Conservation (phyloP, 2,888 invertebrate genomes). For the Coenonympha glycerion region DNA sequence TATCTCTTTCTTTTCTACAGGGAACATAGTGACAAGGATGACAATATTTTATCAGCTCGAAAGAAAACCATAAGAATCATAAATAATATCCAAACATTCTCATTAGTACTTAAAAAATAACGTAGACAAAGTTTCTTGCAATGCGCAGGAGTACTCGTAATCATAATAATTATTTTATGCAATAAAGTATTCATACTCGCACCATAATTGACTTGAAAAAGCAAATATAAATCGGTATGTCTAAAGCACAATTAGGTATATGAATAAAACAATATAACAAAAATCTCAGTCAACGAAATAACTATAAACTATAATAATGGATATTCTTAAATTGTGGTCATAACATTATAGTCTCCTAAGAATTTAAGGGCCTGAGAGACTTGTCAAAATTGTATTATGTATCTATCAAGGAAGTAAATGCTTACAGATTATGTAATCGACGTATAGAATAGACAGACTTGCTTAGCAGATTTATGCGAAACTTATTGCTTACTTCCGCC, state of each 20-base stretch:
- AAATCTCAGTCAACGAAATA: conserved; percentile 24
- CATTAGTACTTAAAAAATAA: neutral
- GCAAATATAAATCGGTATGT: conserved; percentile 38
- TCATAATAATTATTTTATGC: conserved; percentile 30
- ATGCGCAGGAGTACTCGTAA: conserved; percentile 27
- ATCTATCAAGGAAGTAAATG: too few species aligned
- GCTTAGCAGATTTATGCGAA: too few species aligned
- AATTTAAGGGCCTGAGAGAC: neutral
- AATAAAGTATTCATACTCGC: conserved; percentile 45
- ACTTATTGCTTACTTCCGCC: too few species aligned
- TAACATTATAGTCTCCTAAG: neutral
- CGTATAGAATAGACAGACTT: too few species aligned
- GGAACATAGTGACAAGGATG: too few species aligned
- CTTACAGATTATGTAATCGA: too few species aligned
- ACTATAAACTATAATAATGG: neutral
- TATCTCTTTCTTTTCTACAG: too few species aligned
- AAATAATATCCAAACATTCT: too few species aligned
- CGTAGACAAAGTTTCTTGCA: conserved; percentile 30
- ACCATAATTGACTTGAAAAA: conserved; percentile 71
- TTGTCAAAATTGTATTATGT: too few species aligned
- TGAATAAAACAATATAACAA: conserved; percentile 25
- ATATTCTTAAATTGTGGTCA: neutral
- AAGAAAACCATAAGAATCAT: too few species aligned
- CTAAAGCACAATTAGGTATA: conserved; percentile 23
- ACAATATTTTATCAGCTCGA: too few species aligned